Base-by-base conservation (phyloP, 2,797 vertebrate genomes). In the Pipistrellus pipistrellus region DNA sequence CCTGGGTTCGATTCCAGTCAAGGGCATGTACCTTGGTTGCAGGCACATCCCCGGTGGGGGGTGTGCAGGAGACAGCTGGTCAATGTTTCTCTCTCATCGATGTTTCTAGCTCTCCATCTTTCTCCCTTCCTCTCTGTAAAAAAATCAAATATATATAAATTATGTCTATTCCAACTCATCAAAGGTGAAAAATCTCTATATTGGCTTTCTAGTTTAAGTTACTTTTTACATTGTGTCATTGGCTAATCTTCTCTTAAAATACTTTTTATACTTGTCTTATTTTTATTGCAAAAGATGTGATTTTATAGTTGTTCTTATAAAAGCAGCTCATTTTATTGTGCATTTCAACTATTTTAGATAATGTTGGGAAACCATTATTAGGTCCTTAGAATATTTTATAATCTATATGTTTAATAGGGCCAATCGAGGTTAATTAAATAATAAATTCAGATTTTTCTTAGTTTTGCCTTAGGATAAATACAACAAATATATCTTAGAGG, bases 291-390 rank as follows among this genome's bases (percentile, higher is more conserved):
- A 72, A 76, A 72, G 10, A 59, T 71, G 3, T 72, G 13, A 62
- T 85, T 90, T 55, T 76, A 80, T n/a, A 73, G 48, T 82, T 72
- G 27, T 62, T 91, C n/a, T 94, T 38, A 92, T 75, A 59, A 92
- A 87, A 95, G 2, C 23, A 80, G 25, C 14, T 62, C 11, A 88
- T 82, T 44, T 51, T 91, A 64, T 62, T 87, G 21, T 62, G 14
- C 8, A 88, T 82, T 88, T 93, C 13, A 82, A 68, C 32, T 62
- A 32, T 62, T 80, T 93, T 13, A 88, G 30, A 35, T 64, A 75
- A 77, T 32, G 14, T 83, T 85, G 62, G 30, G 86, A 86, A 90
- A 64, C 3, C 27, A 59, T 83, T 77, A 64, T 68, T 38, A 41
- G 14, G 20, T 82, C 3, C 69, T 51, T 78, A 57, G n/a, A 62